Base-by-base conservation (phyloP, 1,140 invertebrate genomes). In the Zaprionus taronus region DNA sequence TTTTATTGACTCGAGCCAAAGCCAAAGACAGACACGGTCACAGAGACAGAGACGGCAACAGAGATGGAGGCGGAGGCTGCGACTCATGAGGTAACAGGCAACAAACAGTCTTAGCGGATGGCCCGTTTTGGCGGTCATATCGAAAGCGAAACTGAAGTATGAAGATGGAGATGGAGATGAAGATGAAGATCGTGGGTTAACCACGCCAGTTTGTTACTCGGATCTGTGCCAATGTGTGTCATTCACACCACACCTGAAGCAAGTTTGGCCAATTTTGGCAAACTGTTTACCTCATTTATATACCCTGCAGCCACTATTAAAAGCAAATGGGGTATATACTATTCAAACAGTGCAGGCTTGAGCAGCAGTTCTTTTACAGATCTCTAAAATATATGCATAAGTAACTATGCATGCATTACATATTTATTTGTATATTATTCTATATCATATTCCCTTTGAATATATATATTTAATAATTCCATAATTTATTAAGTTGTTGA, bases 211-310 rank as follows among this genome's bases (percentile, higher is more conserved):
- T 22, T 60, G 36, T 36, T 41, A 34, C 61, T 70, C 51, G 47
- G 55, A 85, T 81, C 75, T 85, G 64, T 85, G 82, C 82, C 82
- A 85, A 85, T 85, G 79, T 41, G 82, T 85, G 82, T 66, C 79
- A 67, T 85, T 85, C 41, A 47, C 36, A 38, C 36, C 71, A 84
- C 31, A 65, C 7, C 47, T 51, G 55, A 60, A 56, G 38, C 57
- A 20, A 64, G 17, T 36, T 60, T 41, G 70, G 66, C 55, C 22
- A 53, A 41, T 57, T 61, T 58, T 51, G 17, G 60, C 31, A 49
- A 51, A 58, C 51, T 58, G 69, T 81, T 78, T 84, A 75, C 69
- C 49, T 44, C 41, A 74, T 69, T 62, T 38, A 9, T 2, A 11
- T 47, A 38, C 12, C 12, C 36, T 15, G 7, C 14, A 47, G 0